Conservation (phyloP, 2,113 vertebrate species). For the Pithys albifrons region DNA sequence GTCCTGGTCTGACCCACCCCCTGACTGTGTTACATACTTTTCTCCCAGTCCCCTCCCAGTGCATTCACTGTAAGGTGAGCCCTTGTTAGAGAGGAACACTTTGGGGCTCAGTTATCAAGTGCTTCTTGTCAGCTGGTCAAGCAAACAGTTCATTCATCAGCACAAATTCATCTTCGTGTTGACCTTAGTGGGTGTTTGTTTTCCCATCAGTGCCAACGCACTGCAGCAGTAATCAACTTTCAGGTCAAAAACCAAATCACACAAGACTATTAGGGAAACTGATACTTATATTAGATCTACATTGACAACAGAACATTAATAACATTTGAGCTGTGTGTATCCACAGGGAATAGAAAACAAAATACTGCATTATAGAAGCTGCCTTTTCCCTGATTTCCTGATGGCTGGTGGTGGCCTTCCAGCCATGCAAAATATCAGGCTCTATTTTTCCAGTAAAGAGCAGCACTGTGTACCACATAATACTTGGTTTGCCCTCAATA, state of each 20-base stretch:
- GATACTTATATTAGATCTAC: not conserved
- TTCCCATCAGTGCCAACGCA: not conserved
- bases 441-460: not conserved
- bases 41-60: not conserved
- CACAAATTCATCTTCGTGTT: not conserved
- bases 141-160: not conserved
- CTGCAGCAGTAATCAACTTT: not conserved
- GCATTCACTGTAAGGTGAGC: not conserved
- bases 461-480: fast-evolving
- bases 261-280: not conserved
- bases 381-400: not conserved
- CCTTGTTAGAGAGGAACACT: not conserved
- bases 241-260: not conserved
- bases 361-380: not conserved
- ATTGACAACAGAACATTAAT: not conserved
- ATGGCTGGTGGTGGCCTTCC: not conserved
- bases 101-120: not conserved
- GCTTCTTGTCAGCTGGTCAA: not conserved
- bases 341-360: not conserved
- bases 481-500: not conserved
- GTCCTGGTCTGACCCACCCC: not conserved
- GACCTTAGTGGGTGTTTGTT: not conserved
- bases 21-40: not conserved
- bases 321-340: not conserved
- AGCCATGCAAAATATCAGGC: not conserved